phyloP scores from a whole-genome alignment of 1,140 invertebrate species.

The Hylyphantes graminicola region DNA sequence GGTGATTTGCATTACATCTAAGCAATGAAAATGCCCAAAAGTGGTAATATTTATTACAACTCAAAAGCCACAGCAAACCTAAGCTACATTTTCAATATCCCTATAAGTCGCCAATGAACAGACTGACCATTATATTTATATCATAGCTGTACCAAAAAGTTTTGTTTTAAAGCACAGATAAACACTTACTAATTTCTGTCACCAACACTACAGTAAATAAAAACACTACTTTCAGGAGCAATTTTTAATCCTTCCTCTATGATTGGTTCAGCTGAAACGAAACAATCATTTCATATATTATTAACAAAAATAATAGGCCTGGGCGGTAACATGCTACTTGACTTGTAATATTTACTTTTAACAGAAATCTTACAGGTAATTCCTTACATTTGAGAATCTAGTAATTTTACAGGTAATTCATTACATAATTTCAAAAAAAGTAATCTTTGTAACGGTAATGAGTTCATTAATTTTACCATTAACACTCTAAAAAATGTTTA shows the following conservation, averaged over 20 bases:
- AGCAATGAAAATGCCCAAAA: not conserved
- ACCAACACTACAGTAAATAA: conserved; percentile 46
- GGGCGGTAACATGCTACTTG: too few species aligned
- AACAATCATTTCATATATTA: not conserved
- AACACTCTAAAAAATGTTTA: too few species aligned
- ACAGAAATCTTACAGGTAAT: too few species aligned
- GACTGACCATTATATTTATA: not conserved
- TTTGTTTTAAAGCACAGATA: not conserved
- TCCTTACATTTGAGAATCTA: too few species aligned
- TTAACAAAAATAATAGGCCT: too few species aligned
- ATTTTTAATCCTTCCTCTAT: conserved; percentile 46
- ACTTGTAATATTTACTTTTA: too few species aligned
- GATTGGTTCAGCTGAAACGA: conserved; percentile 39
- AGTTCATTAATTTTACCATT: too few species aligned
- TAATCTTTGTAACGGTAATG: too few species aligned
- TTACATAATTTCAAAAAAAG: too few species aligned
- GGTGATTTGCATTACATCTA: too few species aligned
- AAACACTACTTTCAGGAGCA: conserved; percentile 33
- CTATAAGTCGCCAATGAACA: not conserved
- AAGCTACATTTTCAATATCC: not conserved
- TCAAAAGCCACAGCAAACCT: not conserved
- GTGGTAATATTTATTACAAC: not conserved
- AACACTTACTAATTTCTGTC: conserved; percentile 42
- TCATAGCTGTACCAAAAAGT: not conserved
- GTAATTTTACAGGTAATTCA: too few species aligned